A percentile compares a stretch with the other conserved stretches of the same genome.
phyloP scores from a whole-genome alignment of 2,113 vertebrate species.

The Lichenostomus cassidix region DNA sequence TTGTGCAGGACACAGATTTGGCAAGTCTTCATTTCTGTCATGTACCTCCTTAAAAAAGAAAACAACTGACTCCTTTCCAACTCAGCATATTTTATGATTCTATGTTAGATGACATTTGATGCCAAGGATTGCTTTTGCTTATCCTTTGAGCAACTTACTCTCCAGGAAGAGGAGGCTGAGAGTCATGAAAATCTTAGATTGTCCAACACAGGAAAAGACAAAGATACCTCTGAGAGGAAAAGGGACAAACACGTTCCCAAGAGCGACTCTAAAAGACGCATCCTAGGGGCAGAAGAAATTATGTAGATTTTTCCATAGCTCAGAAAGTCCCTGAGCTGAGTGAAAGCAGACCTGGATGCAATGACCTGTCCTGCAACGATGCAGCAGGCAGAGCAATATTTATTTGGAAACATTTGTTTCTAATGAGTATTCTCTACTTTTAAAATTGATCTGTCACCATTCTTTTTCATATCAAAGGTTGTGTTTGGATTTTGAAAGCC shows the following conservation, averaged over 20 bases:
- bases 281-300: background rate
- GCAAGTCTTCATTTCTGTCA: background rate
- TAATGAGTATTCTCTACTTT: background rate
- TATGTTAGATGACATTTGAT: background rate
- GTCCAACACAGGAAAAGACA: background rate
- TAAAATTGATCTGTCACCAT: background rate
- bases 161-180: background rate
- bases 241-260: background rate
- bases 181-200: background rate
- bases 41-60: background rate
- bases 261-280: background rate
- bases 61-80: background rate
- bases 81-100: background rate
- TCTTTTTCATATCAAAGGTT: background rate
- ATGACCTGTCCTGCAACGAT: background rate
- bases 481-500: background rate
- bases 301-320: background rate
- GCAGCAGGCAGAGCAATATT: background rate
- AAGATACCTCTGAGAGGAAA: background rate
- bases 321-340: background rate
- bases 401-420: background rate
- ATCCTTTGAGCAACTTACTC: background rate
- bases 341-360: background rate
- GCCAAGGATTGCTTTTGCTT: background rate
- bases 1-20: background rate